Conservation (phyloP, 2,797 vertebrate genomes). For the Scolopax bukidnonensis region DNA sequence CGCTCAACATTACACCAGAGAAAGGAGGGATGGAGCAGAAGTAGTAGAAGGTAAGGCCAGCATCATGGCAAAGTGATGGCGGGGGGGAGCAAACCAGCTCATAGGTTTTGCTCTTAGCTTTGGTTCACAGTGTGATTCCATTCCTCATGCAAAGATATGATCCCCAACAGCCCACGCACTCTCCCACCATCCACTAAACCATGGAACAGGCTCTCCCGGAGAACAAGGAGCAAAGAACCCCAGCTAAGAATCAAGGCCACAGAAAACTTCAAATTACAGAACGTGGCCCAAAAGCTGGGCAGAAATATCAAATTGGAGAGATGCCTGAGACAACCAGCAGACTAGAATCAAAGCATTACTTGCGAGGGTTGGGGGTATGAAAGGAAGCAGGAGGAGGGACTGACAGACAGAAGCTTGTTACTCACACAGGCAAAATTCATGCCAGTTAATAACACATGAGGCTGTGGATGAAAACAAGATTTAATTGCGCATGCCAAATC, state of each 20-base stretch:
- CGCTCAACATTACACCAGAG: not conserved
- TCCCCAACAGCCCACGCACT: not conserved
- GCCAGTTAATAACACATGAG: constrained; percentile 58
- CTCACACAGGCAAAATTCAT: constrained; percentile 40
- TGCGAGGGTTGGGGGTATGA: not conserved
- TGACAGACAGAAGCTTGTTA: not conserved
- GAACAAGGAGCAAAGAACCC: not conserved
- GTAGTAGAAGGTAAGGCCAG: not conserved
- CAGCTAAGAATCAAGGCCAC: not conserved
- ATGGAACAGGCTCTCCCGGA: not conserved
- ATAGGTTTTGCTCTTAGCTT: rapidly evolving
- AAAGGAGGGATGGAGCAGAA: not conserved
- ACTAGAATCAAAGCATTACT: not conserved
- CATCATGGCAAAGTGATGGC: not conserved
- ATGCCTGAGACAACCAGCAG: rapidly evolving
- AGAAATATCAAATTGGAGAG: not conserved
- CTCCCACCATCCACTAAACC: not conserved
- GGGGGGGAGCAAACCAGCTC: not conserved
- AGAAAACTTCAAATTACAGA: not conserved
- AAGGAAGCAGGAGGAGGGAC: not conserved
- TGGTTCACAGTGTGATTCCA: not conserved
- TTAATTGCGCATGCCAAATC: constrained; percentile 46
- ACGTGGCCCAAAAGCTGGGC: not conserved
- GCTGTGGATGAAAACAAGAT: constrained; percentile 64
- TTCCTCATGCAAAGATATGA: rapidly evolving